A percentile compares a stretch with the other conserved stretches of the same genome.
Conservation (phyloP, 1,140 invertebrate genomes). For the Melitaea cinxia region DNA sequence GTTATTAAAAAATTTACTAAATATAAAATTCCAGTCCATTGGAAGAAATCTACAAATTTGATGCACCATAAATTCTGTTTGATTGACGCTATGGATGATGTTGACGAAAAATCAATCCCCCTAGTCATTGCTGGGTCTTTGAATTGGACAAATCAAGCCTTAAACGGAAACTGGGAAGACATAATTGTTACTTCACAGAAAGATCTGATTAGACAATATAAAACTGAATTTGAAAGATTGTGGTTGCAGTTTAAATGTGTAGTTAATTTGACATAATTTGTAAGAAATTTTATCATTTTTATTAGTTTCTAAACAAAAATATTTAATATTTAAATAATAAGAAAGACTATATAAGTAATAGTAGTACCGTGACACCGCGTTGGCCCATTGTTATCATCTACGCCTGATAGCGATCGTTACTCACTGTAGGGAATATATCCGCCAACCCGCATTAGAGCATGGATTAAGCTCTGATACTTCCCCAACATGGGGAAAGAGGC, state of each 20-base stretch:
- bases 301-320: too few species aligned
- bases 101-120: slow-evolving; percentile 37
- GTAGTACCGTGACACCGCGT: too few species aligned
- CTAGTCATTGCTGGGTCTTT: slow-evolving; percentile 64
- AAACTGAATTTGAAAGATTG: slow-evolving; percentile 68
- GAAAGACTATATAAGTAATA: too few species aligned
- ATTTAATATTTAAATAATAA: too few species aligned
- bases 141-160: slow-evolving; percentile 74
- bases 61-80: slow-evolving; percentile 77
- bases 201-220: slow-evolving; percentile 55
- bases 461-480: too few species aligned
- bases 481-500: too few species aligned
- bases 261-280: slow-evolving; percentile 34
- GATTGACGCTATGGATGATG: slow-evolving; percentile 47
- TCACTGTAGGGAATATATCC: too few species aligned
- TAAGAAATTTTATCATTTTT: too few species aligned
- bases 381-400: too few species aligned
- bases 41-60: slow-evolving; percentile 69
- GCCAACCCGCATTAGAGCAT: too few species aligned
- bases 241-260: slow-evolving; percentile 69
- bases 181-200: slow-evolving; percentile 65
- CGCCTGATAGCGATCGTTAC: too few species aligned
- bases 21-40: slow-evolving; percentile 63
- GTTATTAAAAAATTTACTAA: slow-evolving; percentile 55
- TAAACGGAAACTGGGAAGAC: slow-evolving; percentile 71